A percentile compares a stretch with the other conserved stretches of the same genome.
These are phyloP conservation scores for Syngnathoides biaculeatus DNA, from an alignment of 2,113 vertebrate species.

Conservation along the genomic window DNA sequence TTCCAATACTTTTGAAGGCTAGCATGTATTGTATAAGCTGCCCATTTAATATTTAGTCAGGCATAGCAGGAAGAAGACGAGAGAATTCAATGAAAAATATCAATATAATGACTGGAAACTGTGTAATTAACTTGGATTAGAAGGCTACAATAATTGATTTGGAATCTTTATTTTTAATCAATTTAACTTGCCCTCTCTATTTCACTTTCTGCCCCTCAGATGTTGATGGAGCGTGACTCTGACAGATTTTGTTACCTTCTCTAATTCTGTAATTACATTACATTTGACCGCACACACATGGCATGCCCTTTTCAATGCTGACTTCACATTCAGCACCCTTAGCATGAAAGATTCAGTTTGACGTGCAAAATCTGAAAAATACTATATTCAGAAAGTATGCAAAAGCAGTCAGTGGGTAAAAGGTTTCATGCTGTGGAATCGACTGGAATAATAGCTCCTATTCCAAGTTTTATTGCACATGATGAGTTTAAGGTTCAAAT, in stretches of 20 bases:
- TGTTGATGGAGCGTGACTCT: conserved; percentile 49
- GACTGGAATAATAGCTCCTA: neutral
- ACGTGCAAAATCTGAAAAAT: conserved; percentile 14
- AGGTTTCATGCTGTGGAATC: neutral
- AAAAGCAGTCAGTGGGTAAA: neutral
- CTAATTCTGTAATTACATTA: conserved; percentile 61
- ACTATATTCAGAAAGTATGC: neutral
- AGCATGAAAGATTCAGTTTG: neutral
- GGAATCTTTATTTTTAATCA: conserved; percentile 61
- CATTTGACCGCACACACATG: conserved; percentile 31
- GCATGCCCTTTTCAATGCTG: conserved; percentile 14
- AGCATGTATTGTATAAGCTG: neutral
- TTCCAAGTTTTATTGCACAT: neutral
- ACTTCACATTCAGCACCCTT: conserved; percentile 6
- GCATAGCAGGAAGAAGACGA: neutral
- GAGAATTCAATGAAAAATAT: conserved; percentile 41
- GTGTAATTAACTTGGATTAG: conserved; percentile 63
- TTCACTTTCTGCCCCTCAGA: conserved; percentile 28
- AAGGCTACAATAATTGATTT: conserved; percentile 36
- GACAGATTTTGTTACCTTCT: conserved; percentile 41
- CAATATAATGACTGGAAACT: conserved; percentile 48
- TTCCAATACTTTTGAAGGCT: neutral
- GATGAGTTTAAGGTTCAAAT: neutral
- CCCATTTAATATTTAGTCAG: neutral
- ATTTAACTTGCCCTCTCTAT: conserved; percentile 36